A percentile compares a stretch with the other conserved stretches of the same genome.
Conservation (phyloP, 2,797 vertebrate genomes). For the Limnodromus scolopaceus region DNA sequence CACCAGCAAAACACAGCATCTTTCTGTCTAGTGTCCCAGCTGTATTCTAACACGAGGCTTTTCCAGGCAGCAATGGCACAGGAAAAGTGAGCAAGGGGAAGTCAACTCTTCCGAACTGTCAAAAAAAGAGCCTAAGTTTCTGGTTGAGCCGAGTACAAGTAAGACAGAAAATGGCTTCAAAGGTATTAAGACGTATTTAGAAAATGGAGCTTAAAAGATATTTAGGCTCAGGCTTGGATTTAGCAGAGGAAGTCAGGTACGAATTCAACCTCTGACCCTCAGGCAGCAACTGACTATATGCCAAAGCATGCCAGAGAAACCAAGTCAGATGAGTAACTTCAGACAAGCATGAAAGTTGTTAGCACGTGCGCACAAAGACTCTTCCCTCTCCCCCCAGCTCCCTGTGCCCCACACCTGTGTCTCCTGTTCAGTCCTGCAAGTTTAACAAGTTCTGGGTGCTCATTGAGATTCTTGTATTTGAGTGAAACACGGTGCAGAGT, state of each 20-base stretch:
- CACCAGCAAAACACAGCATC: not conserved
- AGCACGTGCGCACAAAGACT: not conserved
- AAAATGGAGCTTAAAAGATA: not conserved
- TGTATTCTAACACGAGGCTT: not conserved
- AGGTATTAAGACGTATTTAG: not conserved
- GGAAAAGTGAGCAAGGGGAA: not conserved
- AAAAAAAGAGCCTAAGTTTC: not conserved
- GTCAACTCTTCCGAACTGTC: not conserved
- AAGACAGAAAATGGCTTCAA: not conserved
- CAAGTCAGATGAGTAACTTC: not conserved
- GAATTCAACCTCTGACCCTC: not conserved
- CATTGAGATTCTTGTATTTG: not conserved
- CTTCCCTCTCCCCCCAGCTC: not conserved
- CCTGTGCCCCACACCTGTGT: rapidly evolving
- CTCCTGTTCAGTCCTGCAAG: not conserved
- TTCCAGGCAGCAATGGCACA: not conserved
- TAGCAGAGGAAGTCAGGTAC: not conserved
- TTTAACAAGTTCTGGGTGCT: not conserved
- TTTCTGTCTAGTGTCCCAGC: not conserved
- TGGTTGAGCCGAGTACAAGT: not conserved
- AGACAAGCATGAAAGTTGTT: not conserved
- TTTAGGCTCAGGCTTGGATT: not conserved
- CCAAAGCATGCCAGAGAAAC: not conserved
- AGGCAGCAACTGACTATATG: not conserved
- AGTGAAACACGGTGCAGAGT: not conserved